Conservation (phyloP, 2,797 vertebrate species). For the Rhabdomys pumilio region DNA sequence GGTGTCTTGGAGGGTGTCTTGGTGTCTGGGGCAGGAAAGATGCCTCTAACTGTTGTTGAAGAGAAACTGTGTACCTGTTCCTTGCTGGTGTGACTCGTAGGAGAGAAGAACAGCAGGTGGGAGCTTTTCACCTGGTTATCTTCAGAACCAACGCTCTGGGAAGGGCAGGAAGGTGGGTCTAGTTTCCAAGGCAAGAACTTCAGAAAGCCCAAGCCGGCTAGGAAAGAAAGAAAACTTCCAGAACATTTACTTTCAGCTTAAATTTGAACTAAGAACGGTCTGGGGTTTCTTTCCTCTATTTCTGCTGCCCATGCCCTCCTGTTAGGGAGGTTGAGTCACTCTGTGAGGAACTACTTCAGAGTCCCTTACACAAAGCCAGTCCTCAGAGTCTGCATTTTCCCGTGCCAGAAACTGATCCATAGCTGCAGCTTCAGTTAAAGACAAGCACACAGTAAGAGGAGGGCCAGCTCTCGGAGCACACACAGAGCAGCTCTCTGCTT, state of each 20-base stretch:
- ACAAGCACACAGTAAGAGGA: neutral
- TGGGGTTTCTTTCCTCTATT: neutral
- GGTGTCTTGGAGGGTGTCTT: neutral
- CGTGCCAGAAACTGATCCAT: conserved; percentile 4
- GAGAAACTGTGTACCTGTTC: neutral
- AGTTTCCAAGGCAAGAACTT: conserved; percentile 45
- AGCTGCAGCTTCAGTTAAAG: neutral
- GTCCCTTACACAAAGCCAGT: neutral
- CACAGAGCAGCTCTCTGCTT: neutral
- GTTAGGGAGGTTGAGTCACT: neutral
- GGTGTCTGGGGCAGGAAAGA: neutral
- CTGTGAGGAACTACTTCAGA: neutral
- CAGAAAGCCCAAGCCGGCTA: neutral
- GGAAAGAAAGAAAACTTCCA: conserved; percentile 13
- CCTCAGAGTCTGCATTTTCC: conserved; percentile 16
- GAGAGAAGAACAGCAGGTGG: neutral
- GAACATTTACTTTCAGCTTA: neutral
- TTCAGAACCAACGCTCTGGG: neutral
- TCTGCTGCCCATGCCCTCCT: neutral
- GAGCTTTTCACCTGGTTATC: neutral
- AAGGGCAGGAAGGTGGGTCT: neutral
- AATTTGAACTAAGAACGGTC: conserved; percentile 11
- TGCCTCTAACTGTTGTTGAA: neutral
- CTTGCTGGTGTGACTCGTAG: neutral
- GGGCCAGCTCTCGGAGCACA: neutral